A percentile compares a stretch with the other conserved stretches of the same genome.
Conservation (phyloP, 2,797 vertebrate genomes). For the Characodon lateralis region DNA sequence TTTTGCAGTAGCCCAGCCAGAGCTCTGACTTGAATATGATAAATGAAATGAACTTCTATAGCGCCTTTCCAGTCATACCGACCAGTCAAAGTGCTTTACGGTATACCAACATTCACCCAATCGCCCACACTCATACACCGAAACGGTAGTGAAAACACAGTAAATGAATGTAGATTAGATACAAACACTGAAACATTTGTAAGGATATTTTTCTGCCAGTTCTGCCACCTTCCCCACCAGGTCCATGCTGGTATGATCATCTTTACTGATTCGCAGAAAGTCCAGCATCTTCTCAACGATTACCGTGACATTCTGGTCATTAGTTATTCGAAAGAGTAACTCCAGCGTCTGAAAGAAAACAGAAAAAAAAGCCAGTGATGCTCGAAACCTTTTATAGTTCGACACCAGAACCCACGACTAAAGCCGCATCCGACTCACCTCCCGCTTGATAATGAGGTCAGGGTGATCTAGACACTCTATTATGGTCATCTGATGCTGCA, state of each 20-base stretch:
- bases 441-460: slow-evolving; percentile 95
- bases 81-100: no score
- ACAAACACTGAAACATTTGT: background rate
- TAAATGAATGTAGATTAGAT: background rate
- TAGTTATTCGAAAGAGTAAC: slow-evolving; percentile 95
- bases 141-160: background rate
- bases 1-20: no score
- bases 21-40: no score
- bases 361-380: background rate
- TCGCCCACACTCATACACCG: no score
- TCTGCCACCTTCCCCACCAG: slow-evolving; percentile 94
- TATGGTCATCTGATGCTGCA: slow-evolving; percentile 99
- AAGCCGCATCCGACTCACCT: slow-evolving; percentile 77
- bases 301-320: slow-evolving; percentile 90
- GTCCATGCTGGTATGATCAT: slow-evolving; percentile 88
- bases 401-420: background rate
- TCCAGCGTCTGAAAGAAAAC: slow-evolving; percentile 87
- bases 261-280: slow-evolving; percentile 87
- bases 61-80: no score
- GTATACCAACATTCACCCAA: no score
- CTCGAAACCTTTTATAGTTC: background rate
- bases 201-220: slow-evolving; percentile 99
- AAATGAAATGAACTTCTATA: no score
- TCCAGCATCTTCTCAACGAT: slow-evolving; percentile 97
- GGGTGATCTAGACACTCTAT: slow-evolving; percentile 96